Evolutionary conservation across 2,888 invertebrate species (phyloP).

Genomic region (Papilio elwesi): DNA sequence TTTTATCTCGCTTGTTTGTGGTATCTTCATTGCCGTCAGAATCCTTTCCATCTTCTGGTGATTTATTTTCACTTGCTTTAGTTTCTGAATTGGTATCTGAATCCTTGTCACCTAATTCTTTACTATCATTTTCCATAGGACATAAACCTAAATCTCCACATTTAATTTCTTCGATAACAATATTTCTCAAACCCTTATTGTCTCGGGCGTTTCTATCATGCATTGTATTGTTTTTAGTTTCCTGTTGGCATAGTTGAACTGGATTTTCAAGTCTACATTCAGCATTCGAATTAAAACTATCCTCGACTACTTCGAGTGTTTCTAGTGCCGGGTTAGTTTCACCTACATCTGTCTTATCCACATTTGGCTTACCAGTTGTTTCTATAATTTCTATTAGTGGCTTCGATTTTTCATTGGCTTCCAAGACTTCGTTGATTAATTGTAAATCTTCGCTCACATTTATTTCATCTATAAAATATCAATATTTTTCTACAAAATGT

Average conservation of each 20-base stretch:
- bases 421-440: slow-evolving; percentile 42
- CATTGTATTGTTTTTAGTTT: no score
- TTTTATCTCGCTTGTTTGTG: not conserved
- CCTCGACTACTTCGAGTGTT: not conserved
- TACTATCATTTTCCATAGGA: slow-evolving; percentile 8
- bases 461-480: slow-evolving; percentile 1
- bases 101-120: not conserved
- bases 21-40: not conserved
- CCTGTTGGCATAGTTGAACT: not conserved
- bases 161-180: slow-evolving; percentile 41
- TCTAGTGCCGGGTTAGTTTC: slow-evolving; percentile 20
- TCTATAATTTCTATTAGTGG: slow-evolving; percentile 69
- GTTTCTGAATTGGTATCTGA: not conserved
- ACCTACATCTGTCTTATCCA: slow-evolving; percentile 42
- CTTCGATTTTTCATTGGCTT: slow-evolving; percentile 57
- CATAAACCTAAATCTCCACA: not conserved
- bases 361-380: slow-evolving; percentile 41
- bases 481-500: no score
- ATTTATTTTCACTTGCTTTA: slow-evolving; percentile 29
- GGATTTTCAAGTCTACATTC: not conserved
- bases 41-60: not conserved
- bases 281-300: not conserved
- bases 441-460: slow-evolving; percentile 1
- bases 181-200: slow-evolving; percentile 14
- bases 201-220: not conserved